These are phyloP conservation scores for Megalops atlanticus DNA, from an alignment of 2,113 vertebrate species.

Conservation along the genomic window DNA sequence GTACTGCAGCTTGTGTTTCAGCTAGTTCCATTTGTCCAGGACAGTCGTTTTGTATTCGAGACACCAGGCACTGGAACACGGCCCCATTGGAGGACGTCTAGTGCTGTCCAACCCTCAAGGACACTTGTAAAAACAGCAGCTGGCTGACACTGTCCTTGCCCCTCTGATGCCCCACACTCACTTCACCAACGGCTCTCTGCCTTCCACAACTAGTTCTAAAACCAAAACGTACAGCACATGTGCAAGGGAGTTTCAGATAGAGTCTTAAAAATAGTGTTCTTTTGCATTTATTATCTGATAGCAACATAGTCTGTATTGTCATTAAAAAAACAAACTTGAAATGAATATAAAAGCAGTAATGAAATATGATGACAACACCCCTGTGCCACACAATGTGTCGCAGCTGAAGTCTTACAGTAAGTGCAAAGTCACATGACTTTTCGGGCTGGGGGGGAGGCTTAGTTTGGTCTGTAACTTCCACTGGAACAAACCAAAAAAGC, in stretches of 20 bases:
- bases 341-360: neutral
- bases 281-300: neutral
- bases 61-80: neutral
- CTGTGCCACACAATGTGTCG: neutral
- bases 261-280: neutral
- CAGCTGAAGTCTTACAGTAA: neutral
- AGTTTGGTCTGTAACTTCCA: neutral
- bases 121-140: neutral
- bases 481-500: neutral
- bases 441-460: neutral
- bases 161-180: too few species aligned
- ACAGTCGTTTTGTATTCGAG: slow-evolving; percentile 12
- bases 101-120: neutral
- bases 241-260: neutral
- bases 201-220: neutral
- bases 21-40: slow-evolving; percentile 53
- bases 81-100: neutral
- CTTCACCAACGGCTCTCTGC: too few species aligned
- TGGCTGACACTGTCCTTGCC: too few species aligned
- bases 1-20: slow-evolving; percentile 61
- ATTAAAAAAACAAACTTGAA: neutral
- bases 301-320: neutral
- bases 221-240: neutral
- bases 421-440: slow-evolving; percentile 9
- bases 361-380: neutral